Percentiles rank a stretch among this genome's conserved stretches.
phyloP scores from a whole-genome alignment of 2,797 vertebrate genomes.

The Merluccius polli region DNA sequence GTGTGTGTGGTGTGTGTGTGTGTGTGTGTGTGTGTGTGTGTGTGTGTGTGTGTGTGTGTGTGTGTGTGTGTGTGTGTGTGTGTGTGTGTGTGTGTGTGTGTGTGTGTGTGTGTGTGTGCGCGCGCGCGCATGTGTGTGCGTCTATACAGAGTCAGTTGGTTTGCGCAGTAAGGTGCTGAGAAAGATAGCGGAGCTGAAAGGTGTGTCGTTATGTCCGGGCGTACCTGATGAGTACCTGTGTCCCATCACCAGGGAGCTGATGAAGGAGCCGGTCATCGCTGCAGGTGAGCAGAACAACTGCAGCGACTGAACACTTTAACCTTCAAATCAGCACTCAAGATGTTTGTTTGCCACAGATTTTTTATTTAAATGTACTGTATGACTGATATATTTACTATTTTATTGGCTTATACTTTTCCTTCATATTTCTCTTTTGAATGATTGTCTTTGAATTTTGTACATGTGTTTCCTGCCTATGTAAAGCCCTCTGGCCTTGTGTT shows the following conservation, averaged over 20 bases:
- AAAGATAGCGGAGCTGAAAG: conserved; percentile 84
- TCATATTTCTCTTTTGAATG: not conserved
- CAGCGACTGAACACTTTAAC: not conserved
- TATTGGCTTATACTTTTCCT: not conserved
- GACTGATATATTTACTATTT: not conserved
- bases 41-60: not conserved
- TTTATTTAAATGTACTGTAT: not conserved
- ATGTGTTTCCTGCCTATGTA: too few relatives aligned
- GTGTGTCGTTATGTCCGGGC: conserved; percentile 59
- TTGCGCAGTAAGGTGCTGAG: conserved; percentile 82
- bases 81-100: not conserved
- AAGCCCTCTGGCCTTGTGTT: too few relatives aligned
- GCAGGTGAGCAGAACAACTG: conserved; percentile 72
- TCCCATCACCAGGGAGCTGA: conserved; percentile 92
- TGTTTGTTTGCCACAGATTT: not conserved
- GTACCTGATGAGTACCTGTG: conserved; percentile 93
- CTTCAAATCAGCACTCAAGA: not conserved
- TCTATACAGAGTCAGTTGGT: conserved; percentile 82
- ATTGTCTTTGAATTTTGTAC: not conserved
- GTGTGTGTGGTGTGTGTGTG: too few relatives aligned
- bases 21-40: too few relatives aligned
- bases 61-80: not conserved
- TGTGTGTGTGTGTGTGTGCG: conserved; percentile 6
- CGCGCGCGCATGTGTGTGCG: not conserved
- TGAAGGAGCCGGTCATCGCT: conserved; percentile 93